Conservation (phyloP, 2,797 vertebrate species). For the Aldrovandia affinis region DNA sequence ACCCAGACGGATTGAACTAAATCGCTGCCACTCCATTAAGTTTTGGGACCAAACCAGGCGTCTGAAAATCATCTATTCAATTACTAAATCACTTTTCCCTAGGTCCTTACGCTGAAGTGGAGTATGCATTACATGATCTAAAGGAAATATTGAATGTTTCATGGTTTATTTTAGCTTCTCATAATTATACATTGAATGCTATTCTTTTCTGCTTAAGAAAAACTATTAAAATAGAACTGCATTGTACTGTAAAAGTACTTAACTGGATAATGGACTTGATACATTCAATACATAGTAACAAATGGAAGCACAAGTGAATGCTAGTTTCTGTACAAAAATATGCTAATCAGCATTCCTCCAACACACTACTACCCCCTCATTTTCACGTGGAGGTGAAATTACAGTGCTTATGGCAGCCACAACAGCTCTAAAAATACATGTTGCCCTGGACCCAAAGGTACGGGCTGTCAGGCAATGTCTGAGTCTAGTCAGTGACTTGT, state of each 20-base stretch:
- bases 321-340: background rate
- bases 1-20: background rate
- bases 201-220: background rate
- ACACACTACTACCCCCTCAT: background rate
- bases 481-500: background rate
- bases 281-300: background rate
- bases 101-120: no score
- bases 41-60: no score
- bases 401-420: background rate
- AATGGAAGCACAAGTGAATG: background rate
- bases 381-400: conserved; percentile 9
- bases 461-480: background rate
- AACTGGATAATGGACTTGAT: background rate
- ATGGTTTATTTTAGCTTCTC: background rate
- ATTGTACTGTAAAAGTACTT: no score
- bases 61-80: no score
- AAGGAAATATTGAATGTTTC: no score
- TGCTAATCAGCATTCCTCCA: background rate
- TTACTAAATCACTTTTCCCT: no score
- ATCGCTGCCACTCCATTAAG: background rate
- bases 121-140: no score
- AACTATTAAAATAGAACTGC: background rate
- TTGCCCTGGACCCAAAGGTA: background rate
- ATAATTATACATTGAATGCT: background rate
- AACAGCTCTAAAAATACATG: background rate